These are phyloP conservation scores for Listrodromus nycthemerus DNA, from an alignment of 2,888 invertebrate genomes.

Conservation along the genomic window DNA sequence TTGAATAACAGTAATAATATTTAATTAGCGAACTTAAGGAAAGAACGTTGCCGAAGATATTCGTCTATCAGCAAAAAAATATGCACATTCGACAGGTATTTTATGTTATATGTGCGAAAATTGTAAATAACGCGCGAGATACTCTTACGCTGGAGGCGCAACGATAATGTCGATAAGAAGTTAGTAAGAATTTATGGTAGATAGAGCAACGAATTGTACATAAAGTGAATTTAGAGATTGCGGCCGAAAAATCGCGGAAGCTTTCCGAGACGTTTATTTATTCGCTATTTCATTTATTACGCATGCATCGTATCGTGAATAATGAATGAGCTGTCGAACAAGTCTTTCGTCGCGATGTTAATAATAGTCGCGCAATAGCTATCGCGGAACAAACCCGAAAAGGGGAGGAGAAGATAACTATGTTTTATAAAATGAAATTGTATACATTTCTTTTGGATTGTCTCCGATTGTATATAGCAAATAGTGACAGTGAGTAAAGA, in stretches of 20 bases:
- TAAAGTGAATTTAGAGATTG: conserved; percentile 7
- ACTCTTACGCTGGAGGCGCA: background rate
- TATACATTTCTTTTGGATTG: conserved; percentile 19
- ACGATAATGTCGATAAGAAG: background rate
- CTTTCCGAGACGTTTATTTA: background rate
- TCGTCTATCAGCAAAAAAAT: background rate
- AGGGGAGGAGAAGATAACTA: background rate
- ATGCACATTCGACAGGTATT: background rate
- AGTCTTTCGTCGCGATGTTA: conserved; percentile 10
- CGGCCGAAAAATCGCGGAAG: background rate
- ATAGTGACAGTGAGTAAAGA: background rate
- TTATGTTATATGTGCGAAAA: conserved; percentile 2
- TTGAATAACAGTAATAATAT: background rate
- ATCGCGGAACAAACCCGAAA: background rate
- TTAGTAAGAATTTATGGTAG: conserved; percentile 16
- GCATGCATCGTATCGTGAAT: conserved; percentile 26
- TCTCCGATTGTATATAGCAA: conserved; percentile 47
- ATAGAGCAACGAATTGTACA: conserved; percentile 26
- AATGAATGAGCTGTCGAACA: conserved; percentile 9
- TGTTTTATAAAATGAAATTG: background rate
- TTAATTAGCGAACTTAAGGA: background rate
- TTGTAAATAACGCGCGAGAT: conserved; percentile 7
- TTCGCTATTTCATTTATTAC: conserved; percentile 40
- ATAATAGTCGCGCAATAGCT: conserved; percentile 5
- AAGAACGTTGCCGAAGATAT: background rate